Evolutionary conservation across 2,797 vertebrate species (phyloP), one percentile per base, ranked within the genome.

Genomic region (Micrastur ruficollis): DNA sequence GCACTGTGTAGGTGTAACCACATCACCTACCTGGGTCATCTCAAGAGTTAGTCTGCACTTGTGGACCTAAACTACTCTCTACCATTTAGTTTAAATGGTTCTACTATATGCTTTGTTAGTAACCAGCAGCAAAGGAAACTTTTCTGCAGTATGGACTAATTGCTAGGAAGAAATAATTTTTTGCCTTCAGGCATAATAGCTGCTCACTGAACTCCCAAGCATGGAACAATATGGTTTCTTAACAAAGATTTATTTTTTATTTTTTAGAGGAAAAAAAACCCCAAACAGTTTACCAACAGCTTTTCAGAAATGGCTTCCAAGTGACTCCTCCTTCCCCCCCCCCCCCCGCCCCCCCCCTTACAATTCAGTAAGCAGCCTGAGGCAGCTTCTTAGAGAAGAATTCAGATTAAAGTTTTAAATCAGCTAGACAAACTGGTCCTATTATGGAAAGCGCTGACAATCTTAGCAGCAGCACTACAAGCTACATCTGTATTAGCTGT

Each of bases 351-450:
- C 2, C 16, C 12, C 44, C 50, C 25, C 80, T 25, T 53, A 67
- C 44, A 85, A 87, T 61, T 75, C 70, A 82, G 50, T 50, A 70
- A 85, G 58, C 49, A 73, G 70, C 83, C 76, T 0, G 6, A 81
- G 83, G 83, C 78, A 90, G 75, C 61, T 94, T 71, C 80, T 87
- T 93, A 81, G 9, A 65, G 32, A 4, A 94, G 78, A 86, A 89
- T 82, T 92, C 89, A 87, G 74, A 93, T 89, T 93, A 84, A 88
- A 92, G 70, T 90, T 95, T 93, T 90, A 94, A 84, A 82, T 89
- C 78, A 89, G 89, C 88, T 40, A 34, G 93, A 75, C 86, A 86
- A 93, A 96, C 82, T 42, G 66, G 93, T 96, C 78, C 81, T 76
- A 4, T 81, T 66, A 75, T 34, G 80, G 92, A 96, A 85, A 90